A percentile compares a stretch with the other conserved stretches of the same genome.
phyloP scores from a whole-genome alignment of 2,797 vertebrate species.

The Eulemur albifrons region DNA sequence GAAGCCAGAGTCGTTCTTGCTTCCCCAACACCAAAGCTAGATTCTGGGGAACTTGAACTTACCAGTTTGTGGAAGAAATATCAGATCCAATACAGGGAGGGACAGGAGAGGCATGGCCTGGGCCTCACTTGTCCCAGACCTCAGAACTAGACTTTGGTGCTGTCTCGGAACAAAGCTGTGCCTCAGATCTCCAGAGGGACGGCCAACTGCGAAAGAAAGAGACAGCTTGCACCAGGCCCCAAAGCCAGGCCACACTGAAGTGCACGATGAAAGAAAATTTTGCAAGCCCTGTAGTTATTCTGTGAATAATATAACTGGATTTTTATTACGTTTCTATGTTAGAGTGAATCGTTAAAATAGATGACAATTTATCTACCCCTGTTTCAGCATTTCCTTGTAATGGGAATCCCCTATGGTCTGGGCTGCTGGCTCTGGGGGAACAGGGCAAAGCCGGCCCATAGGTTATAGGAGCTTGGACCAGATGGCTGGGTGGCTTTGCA shows the following conservation, averaged over 20 bases:
- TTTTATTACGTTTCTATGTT: not conserved
- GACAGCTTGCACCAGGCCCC: not conserved
- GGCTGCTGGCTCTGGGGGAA: not conserved
- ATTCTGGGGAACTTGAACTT: not conserved
- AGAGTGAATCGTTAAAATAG: not conserved
- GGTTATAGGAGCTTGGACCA: not conserved
- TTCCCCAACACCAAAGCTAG: not conserved
- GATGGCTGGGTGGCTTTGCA: not conserved
- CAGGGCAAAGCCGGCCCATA: not conserved
- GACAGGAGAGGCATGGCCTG: not conserved
- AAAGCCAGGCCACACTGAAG: accelerated
- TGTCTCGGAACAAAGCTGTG: accelerated
- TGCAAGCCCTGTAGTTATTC: not conserved
- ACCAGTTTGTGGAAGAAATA: not conserved
- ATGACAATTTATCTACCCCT: not conserved
- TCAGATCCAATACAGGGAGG: not conserved
- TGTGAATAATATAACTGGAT: too few relatives aligned
- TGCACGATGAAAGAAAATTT: not conserved
- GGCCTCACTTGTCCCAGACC: not conserved
- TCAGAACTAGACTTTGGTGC: accelerated
- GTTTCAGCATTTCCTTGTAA: not conserved
- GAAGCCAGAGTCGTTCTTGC: not conserved
- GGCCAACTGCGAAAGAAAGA: not conserved
- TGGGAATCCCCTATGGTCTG: not conserved
- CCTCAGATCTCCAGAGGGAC: accelerated